A percentile compares a stretch with the other conserved stretches of the same genome.
phyloP scores from a whole-genome alignment of 2,113 vertebrate species.

The Rhombomys opimus region DNA sequence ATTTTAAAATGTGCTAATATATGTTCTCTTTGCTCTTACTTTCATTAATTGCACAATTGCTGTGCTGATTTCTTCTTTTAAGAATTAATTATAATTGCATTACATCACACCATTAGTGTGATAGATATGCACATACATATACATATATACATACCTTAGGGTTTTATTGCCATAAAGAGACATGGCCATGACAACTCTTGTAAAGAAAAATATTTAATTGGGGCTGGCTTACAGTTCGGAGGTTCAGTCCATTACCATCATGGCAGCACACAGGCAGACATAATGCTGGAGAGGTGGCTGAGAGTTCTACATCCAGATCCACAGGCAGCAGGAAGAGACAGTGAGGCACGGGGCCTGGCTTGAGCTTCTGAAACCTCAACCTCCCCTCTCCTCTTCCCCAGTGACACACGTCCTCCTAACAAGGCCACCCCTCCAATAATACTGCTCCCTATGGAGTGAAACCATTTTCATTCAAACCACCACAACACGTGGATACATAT shows the following conservation, averaged over 20 bases:
- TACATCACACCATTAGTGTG: not conserved
- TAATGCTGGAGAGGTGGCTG: not conserved
- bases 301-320: not conserved
- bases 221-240: not conserved
- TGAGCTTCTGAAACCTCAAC: not conserved
- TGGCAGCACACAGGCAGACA: not conserved
- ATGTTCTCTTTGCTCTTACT: constrained; percentile 39
- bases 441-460: not conserved
- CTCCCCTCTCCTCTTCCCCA: not conserved
- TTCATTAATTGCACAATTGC: constrained; percentile 48
- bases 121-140: not conserved
- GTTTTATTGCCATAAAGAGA: not conserved
- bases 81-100: constrained; percentile 33
- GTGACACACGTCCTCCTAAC: not conserved
- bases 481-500: not conserved
- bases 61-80: constrained; percentile 40
- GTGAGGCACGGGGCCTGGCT: not conserved
- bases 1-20: constrained; percentile 50
- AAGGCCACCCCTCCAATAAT: not conserved
- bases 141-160: not conserved
- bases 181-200: not conserved
- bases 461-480: not conserved
- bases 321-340: not conserved
- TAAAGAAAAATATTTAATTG: not conserved
- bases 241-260: not conserved